phyloP scores from a whole-genome alignment of 2,113 vertebrate genomes.

The Cacatua alba region DNA sequence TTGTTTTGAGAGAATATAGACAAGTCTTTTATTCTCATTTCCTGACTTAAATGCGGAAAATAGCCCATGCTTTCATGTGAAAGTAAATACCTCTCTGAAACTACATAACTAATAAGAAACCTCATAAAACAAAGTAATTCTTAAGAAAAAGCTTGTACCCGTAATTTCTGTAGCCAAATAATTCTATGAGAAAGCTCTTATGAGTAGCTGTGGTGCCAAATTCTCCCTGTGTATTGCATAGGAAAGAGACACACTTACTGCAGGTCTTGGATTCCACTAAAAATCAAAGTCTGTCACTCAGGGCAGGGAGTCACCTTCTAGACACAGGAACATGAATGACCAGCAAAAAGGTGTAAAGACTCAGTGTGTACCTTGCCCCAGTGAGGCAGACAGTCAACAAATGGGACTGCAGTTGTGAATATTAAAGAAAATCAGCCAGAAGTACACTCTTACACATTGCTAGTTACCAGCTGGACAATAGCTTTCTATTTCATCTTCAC shows the following conservation, averaged over 20 bases:
- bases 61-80: accelerated
- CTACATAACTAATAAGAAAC: not conserved
- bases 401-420: not conserved
- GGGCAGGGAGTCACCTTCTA: not conserved
- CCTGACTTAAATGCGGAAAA: not conserved
- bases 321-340: not conserved
- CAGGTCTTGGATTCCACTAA: not conserved
- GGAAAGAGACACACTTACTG: not conserved
- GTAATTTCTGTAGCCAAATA: not conserved
- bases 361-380: not conserved
- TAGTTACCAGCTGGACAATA: not conserved
- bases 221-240: not conserved
- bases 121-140: not conserved
- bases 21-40: not conserved
- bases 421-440: not conserved
- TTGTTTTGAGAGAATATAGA: no score
- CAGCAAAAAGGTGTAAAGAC: not conserved
- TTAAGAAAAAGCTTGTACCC: not conserved
- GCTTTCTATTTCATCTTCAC: not conserved
- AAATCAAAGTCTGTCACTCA: not conserved
- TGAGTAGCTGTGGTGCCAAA: not conserved
- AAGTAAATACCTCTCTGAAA: not conserved
- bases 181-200: not conserved
- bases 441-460: not conserved
- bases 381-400: not conserved